phyloP scores from a whole-genome alignment of 2,888 invertebrate genomes.

The Keiferia lycopersicella region DNA sequence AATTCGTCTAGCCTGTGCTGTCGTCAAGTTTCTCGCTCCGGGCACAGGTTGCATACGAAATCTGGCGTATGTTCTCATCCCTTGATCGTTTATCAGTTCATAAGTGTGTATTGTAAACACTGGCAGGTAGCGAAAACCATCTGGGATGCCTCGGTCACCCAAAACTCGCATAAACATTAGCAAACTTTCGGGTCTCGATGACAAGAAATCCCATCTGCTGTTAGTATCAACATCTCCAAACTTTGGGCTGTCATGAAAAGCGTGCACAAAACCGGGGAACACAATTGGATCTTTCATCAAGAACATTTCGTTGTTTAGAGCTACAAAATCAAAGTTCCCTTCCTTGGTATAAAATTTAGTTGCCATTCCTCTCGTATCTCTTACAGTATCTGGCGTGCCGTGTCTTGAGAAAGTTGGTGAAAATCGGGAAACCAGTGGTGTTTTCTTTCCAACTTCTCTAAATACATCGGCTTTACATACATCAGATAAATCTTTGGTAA shows the following conservation, averaged over 20 bases:
- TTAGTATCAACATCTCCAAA: conserved; percentile 92
- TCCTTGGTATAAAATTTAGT: conserved; percentile 95
- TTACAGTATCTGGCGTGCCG: conserved; percentile 91
- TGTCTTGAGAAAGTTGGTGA: conserved; percentile 91
- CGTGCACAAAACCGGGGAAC: conserved; percentile 95
- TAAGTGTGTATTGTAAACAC: conserved; percentile 96
- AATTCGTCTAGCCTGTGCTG: conserved; percentile 84
- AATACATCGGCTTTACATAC: conserved; percentile 89
- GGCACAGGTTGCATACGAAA: conserved; percentile 94
- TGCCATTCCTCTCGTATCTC: conserved; percentile 94
- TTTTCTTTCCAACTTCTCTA: conserved; percentile 86
- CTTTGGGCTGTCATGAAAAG: conserved; percentile 94
- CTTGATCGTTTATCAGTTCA: conserved; percentile 88
- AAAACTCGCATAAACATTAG: conserved; percentile 92
- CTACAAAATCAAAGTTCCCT: conserved; percentile 95
- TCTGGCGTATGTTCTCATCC: conserved; percentile 88
- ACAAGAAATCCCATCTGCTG: conserved; percentile 96
- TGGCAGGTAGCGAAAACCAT: conserved; percentile 94
- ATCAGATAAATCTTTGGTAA: conserved; percentile 89
- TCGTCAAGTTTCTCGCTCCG: conserved; percentile 88
- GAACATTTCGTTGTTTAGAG: conserved; percentile 93
- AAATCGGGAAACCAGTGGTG: conserved; percentile 88
- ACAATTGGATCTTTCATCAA: conserved; percentile 92
- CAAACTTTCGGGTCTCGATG: conserved; percentile 90
- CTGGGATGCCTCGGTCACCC: conserved; percentile 93